Evolutionary conservation across 23 tunicate species (phyloP).

Genomic region (Trididemnum miniatum): DNA sequence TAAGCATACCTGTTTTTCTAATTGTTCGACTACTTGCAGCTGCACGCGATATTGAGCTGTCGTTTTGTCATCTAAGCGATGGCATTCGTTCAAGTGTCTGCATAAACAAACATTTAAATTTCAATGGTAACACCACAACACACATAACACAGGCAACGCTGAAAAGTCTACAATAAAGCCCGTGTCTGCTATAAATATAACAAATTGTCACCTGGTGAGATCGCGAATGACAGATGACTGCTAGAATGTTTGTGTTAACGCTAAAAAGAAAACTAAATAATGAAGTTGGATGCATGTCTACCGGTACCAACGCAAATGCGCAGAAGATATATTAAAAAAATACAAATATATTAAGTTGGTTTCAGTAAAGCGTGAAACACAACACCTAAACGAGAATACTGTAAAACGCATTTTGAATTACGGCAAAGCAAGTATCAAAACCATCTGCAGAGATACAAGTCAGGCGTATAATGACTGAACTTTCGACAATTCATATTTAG

Average conservation of each 20-base stretch:
- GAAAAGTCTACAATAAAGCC: neutral
- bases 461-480: no score
- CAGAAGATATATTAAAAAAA: no score
- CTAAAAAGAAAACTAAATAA: no score
- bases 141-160: neutral
- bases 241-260: neutral
- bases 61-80: constrained; percentile 88
- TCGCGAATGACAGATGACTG: neutral
- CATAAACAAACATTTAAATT: neutral
- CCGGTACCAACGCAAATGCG: no score
- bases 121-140: neutral
- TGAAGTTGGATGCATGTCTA: no score
- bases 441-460: no score
- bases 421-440: no score
- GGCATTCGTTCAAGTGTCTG: constrained; percentile 82
- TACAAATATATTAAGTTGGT: no score
- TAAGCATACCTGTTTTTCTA: constrained; percentile 81
- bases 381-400: no score
- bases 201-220: neutral
- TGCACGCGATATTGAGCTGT: constrained; percentile 98
- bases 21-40: constrained; percentile 88
- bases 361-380: no score
- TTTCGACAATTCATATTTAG: no score
- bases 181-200: neutral
- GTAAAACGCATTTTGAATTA: no score